Evolutionary conservation across 35 echinoderm and acorn worm genomes (phyloP), one percentile per base, ranked within the genome.

Genomic region (Heliocidaris tuberculata): DNA sequence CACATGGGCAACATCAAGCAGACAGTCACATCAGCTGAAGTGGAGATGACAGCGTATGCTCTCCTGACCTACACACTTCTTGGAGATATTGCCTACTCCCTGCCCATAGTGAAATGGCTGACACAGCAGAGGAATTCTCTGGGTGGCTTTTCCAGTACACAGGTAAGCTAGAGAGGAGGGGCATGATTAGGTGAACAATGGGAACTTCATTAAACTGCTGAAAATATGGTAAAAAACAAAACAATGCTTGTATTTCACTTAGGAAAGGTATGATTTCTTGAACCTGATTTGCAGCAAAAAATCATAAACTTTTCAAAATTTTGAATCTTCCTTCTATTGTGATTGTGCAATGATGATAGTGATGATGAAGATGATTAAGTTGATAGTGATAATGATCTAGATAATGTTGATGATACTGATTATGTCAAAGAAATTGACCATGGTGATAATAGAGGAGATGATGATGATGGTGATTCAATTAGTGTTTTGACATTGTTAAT

Each of bases 81-180:
- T 24, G 96, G 98, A 29, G 97, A 99, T 56, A 97, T 99, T 88
- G 98, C 98, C 3, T 99, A 97, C 54, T 95, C 98, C 27, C 92
- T 99, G 9, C 98, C 98, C 2, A 97, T 99, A 31, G 98, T 99
- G 10, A 99, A 99, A 92, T 99, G 98, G 98, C 96, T 99, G 6
- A 97, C 98, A 4, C 96, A 97, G 94, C 97, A 99, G 86, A 96
- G 98, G 85, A 99, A 99, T 31, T 95, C 98, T 0, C 93, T 97
- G 59, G 98, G 98, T 47, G 98, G 98, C 30, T 99, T 99, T 91
- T 97, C 97, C 60, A 97, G 97, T 60, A 99, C 97, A 17, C 98
- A 99, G 96, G 98, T 99, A 94, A 50, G 47, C 8, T 42, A 42
- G 35, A 42, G 35, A 42, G 35, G 35, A 42, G 35, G 35, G 35